Evolutionary conservation across 2,113 vertebrate species (phyloP).

Genomic region (Tachysurus vachellii): DNA sequence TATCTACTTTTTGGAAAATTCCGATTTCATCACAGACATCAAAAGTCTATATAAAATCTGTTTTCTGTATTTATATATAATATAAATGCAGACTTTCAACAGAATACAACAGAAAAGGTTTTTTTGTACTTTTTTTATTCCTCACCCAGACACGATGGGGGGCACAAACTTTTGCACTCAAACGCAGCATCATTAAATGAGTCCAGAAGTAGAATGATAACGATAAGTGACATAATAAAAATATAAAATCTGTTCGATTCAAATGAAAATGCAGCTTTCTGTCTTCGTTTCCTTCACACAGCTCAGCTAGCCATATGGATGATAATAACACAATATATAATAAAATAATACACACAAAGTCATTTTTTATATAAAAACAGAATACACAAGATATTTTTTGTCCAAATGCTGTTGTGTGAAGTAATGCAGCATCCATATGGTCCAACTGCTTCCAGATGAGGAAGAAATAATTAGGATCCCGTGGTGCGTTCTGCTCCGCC

Average conservation of each 20-base stretch:
- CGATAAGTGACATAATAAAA: background rate
- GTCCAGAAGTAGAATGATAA: background rate
- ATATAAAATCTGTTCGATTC: too few relatives aligned
- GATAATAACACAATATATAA: too few relatives aligned
- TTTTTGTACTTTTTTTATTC: background rate
- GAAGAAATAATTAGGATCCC: background rate
- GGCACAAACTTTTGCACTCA: background rate
- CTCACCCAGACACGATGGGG: background rate
- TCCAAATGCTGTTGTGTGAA: slow-evolving; percentile 19
- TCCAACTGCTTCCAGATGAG: slow-evolving; percentile 65
- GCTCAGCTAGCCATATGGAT: background rate
- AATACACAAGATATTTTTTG: background rate
- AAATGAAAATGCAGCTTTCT: background rate
- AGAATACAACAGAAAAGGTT: background rate
- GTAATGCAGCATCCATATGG: slow-evolving; percentile 32
- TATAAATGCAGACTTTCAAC: background rate
- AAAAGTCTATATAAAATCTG: background rate
- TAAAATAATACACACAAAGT: background rate
- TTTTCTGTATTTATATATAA: background rate
- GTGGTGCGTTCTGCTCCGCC: slow-evolving; percentile 46
- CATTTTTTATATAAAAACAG: background rate
- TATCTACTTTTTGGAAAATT: too few relatives aligned
- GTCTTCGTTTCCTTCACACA: background rate
- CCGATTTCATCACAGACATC: background rate
- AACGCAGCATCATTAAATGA: background rate